A percentile compares a stretch with the other conserved stretches of the same genome.
Evolutionary conservation across 2,888 invertebrate genomes (phyloP).

Genomic region (Morpho deidamia): DNA sequence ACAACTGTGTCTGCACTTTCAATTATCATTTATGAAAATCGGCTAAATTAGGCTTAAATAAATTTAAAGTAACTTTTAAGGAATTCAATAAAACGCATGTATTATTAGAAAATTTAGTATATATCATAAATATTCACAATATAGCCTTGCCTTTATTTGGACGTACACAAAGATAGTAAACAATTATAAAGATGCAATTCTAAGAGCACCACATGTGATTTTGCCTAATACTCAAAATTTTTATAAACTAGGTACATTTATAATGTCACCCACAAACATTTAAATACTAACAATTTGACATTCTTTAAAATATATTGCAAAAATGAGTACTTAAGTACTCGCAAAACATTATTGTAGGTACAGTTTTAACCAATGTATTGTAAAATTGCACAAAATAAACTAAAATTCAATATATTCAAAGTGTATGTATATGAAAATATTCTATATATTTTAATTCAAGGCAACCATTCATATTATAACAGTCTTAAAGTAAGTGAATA

Average conservation of each 20-base stretch:
- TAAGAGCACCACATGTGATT: conserved; percentile 43
- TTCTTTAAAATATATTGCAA: not conserved
- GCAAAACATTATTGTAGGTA: too few species aligned
- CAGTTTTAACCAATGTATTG: too few species aligned
- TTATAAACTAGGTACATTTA: not conserved
- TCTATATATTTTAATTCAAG: conserved; percentile 2
- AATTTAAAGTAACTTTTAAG: not conserved
- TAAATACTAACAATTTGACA: not conserved
- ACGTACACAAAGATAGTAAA: conserved; percentile 35
- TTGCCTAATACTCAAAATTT: not conserved
- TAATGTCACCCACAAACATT: not conserved
- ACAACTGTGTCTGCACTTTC: too few species aligned
- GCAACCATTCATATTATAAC: conserved; percentile 21
- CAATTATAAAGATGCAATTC: conserved; percentile 56
- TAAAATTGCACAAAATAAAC: not conserved
- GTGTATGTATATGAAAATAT: not conserved
- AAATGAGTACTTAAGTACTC: too few species aligned
- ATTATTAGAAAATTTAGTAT: conserved; percentile 71
- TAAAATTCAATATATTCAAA: not conserved
- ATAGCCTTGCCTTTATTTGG: conserved; percentile 44
- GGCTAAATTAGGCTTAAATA: too few species aligned
- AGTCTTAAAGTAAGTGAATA: conserved; percentile 29
- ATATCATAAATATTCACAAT: conserved; percentile 65
- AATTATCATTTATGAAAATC: too few species aligned
- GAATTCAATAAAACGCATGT: conserved; percentile 44